Base-by-base conservation (phyloP, 2,113 vertebrate genomes). In the Neopipo cinnamomea region DNA sequence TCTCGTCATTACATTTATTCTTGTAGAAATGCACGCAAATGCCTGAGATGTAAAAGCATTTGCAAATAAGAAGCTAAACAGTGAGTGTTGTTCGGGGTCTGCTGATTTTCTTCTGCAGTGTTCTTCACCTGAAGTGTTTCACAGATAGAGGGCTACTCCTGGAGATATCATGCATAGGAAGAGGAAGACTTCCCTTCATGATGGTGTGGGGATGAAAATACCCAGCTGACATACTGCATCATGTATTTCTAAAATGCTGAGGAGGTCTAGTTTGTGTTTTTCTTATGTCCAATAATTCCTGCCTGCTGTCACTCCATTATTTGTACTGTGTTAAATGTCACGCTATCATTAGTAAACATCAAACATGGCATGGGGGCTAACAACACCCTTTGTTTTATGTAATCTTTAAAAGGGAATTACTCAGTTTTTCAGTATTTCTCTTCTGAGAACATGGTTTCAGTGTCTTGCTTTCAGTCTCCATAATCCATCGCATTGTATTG, bases 101-200 rank as follows among this genome's bases (percentile, higher is more conserved):
- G 23, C 67, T 71, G 56, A 46, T 70, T 91, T 78, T 33, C 42
- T 79, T 75, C 82, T 67, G 39, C 56, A 63, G 18, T 5, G 18
- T 49, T 59, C 52, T 93, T 76, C 59, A 80, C 41, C 30, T 76
- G n/a, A 87, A 84, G 22, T 62, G 31, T 93, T 89, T 58, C 70
- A 67, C 23, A 67, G 21, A 44, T 8, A 66, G 41, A 74, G 31
- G 30, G 22, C 46, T 80, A 25, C 50, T 91, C 23, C 39, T 61
- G 56, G 33, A 76, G 22, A 24, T 56, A 25, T 3, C 41, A n/a
- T 2, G 2, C 42, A 61, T 9, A 78, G 23, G 27, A 84, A 52
- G 27, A 79, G 7, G 18, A 76, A 23, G 23, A 55, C n/a, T 84
- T 84, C n/a, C 23, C 14, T 81, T 85, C 14, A 7, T 62, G 18